These are phyloP conservation scores for Poeciliopsis retropinna DNA, from an alignment of 2,113 vertebrate genomes.

Conservation along the genomic window DNA sequence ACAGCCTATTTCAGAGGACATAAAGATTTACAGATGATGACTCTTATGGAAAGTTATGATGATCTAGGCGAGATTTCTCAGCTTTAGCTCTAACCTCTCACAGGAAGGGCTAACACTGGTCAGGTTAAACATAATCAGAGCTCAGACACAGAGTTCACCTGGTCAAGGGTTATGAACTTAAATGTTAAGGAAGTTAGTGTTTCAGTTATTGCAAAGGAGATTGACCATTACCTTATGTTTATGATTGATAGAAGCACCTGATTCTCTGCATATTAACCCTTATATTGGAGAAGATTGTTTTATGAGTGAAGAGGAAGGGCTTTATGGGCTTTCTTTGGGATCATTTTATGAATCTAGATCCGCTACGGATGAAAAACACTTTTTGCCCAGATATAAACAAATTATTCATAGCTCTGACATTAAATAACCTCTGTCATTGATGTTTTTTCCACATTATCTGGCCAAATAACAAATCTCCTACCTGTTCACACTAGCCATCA, in stretches of 20 bases:
- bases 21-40: constrained; percentile 42
- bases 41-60: constrained; percentile 3
- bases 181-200: constrained; percentile 37
- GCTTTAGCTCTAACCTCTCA: constrained; percentile 1
- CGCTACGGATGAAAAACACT: constrained; percentile 8
- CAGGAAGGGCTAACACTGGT: not conserved
- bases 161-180: constrained; percentile 63
- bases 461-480: not conserved
- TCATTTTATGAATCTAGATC: constrained; percentile 18
- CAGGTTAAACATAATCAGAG: constrained; percentile 23
- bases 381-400: constrained; percentile 16
- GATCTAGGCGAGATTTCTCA: not conserved
- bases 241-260: constrained; percentile 74
- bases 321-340: constrained; percentile 36
- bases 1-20: constrained; percentile 49
- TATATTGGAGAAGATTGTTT: constrained; percentile 51
- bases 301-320: constrained; percentile 36
- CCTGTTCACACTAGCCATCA: not conserved
- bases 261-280: constrained; percentile 62
- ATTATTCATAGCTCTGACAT: not conserved
- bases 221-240: constrained; percentile 56
- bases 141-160: constrained; percentile 29
- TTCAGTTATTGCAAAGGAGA: constrained; percentile 29
- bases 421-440: not conserved
- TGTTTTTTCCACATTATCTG: not conserved